Base-by-base conservation (phyloP, 2,797 vertebrate genomes). In the Anguilla obscura region DNA sequence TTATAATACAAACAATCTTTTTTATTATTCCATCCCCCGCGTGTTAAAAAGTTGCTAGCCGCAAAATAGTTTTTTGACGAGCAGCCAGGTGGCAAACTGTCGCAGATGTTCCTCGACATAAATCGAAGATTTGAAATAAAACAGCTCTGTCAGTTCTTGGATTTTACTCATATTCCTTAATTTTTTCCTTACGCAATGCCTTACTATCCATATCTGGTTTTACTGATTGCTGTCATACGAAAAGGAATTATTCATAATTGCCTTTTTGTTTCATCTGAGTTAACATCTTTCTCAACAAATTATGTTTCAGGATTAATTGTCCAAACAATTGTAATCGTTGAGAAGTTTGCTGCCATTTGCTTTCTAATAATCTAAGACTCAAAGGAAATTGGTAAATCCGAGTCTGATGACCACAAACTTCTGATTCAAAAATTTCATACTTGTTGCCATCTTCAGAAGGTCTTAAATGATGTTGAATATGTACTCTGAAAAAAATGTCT, bases 1-100 rank as follows among this genome's bases (percentile, higher is more conserved):
- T 87, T 84, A 84, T 71, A 45, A 45, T 76, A 45, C 60, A 84
- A 54, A 10, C 36, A 63, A 18, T 82, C 48, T 80, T 45, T 79
- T 80, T 48, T 3, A 40, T 45, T 48, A 4, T 21, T 1, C 76
- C 76, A 9, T 27, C 71, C 76, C 76, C 71, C 33, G 36, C 14
- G 36, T 21, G 5, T 36, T 45, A 80, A 48, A 18, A 45, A 45
- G 18, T 40, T 80, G 0, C 21, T 18, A 21, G 33, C 14, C n/a
- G 33, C 71, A 76, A 76, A 76, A 76, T 36, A 8, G 63, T 27
- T 69, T 9, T 76, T 36, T 76, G 30, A 76, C 71, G 1, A 76
- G 71, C 16, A 36, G 27, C 33, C 71, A 33, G 21, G 71, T 76
- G 71, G 71, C 30, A 76, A 76, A 76, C 71, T 76, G 71, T 76